phyloP scores from a whole-genome alignment of 2,113 vertebrate genomes.

The Pachypanchax playfairii region DNA sequence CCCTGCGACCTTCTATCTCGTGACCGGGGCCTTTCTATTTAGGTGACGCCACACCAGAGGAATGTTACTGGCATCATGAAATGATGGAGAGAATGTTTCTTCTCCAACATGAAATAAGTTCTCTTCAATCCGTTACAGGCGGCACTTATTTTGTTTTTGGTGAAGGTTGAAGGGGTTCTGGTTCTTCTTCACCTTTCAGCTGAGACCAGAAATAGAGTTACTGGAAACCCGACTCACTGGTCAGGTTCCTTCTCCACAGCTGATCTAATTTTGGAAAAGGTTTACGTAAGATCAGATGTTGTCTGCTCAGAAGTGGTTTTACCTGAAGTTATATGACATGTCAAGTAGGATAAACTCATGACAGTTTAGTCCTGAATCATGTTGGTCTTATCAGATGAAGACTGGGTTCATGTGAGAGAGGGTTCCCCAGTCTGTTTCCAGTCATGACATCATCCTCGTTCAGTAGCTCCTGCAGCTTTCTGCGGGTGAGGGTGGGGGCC shows the following conservation, averaged over 20 bases:
- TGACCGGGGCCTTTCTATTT: conserved; percentile 62
- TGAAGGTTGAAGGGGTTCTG: conserved; percentile 40
- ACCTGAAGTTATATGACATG: conserved; percentile 14
- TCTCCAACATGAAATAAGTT: conserved; percentile 30
- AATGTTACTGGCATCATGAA: conserved; percentile 59
- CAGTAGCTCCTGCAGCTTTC: conserved; percentile 45
- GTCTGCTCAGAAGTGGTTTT: conserved; percentile 6
- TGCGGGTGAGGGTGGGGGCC: conserved; percentile 31
- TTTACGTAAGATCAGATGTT: not conserved
- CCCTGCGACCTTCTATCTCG: conserved; percentile 62
- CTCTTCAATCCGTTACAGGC: conserved; percentile 13
- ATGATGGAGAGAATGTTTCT: conserved; percentile 35
- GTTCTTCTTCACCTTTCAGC: conserved; percentile 45
- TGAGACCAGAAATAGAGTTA: conserved; percentile 47
- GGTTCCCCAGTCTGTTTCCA: conserved; percentile 64
- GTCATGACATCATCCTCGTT: conserved; percentile 66
- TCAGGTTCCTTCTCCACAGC: conserved; percentile 14
- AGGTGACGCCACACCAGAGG: conserved; percentile 51
- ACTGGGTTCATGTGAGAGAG: conserved; percentile 55
- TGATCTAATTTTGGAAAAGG: conserved; percentile 31
- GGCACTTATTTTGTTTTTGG: conserved; percentile 42
- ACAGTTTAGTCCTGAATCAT: conserved; percentile 1
- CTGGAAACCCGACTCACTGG: conserved; percentile 22
- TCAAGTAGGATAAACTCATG: not conserved
- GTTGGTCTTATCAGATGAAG: conserved; percentile 33